Conservation (phyloP, 2,888 invertebrate genomes). For the Anoplius nigerrimus region DNA sequence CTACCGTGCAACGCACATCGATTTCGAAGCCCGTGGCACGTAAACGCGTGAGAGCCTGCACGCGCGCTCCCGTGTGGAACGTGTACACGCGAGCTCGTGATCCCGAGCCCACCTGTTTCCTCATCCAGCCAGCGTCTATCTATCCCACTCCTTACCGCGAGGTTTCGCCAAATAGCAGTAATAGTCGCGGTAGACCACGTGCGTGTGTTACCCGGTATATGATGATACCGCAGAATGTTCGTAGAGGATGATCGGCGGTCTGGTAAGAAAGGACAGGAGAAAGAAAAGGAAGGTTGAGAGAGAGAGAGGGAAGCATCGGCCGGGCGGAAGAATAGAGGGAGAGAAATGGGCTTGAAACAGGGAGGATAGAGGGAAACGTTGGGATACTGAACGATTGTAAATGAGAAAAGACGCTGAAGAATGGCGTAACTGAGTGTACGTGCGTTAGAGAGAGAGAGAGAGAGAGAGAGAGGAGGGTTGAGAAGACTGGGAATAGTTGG, state of each 20-base stretch:
- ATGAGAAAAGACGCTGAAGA: background rate
- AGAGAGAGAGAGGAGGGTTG: no score
- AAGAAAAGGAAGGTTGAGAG: background rate
- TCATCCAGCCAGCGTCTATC: slow-evolving; percentile 3
- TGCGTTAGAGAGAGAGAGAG: no score
- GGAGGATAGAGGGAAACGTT: background rate
- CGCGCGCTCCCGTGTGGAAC: background rate
- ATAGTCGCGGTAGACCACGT: slow-evolving; percentile 29
- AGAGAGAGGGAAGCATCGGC: background rate
- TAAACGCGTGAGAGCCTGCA: background rate
- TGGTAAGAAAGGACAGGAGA: background rate
- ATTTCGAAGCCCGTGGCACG: no score
- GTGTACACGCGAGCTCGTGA: background rate
- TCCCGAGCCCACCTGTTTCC: slow-evolving; percentile 22
- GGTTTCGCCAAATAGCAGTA: slow-evolving; percentile 25
- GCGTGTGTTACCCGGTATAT: slow-evolving; percentile 10
- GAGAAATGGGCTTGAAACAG: no score
- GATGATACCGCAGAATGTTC: slow-evolving; percentile 39
- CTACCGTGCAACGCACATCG: no score
- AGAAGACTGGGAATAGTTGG: no score
- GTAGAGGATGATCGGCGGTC: slow-evolving; percentile 19
- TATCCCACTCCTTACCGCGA: no score
- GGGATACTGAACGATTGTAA: background rate
- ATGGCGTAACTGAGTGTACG: background rate
- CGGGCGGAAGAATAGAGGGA: background rate